Evolutionary conservation across 2,888 invertebrate genomes (phyloP).

Genomic region (Pegoplata infirma): DNA sequence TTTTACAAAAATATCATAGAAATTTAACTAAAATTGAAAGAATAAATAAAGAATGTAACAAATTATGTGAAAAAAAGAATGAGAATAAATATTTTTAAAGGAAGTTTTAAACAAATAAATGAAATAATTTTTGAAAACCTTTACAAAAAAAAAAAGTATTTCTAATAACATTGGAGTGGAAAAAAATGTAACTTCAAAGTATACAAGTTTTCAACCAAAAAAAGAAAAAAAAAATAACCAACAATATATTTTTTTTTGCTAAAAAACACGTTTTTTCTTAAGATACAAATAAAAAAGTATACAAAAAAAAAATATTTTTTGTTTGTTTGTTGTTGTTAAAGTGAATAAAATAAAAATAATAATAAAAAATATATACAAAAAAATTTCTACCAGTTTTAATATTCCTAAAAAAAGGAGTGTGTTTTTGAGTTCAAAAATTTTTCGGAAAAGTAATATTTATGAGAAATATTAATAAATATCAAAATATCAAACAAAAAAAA

Average conservation of each 20-base stretch:
- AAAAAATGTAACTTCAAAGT: conserved; percentile 57
- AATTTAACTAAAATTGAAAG: no score
- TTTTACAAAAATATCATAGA: no score
- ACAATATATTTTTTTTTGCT: conserved; percentile 42
- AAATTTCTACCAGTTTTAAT: conserved; percentile 47
- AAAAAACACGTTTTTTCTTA: conserved; percentile 59
- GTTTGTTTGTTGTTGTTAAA: conserved; percentile 51
- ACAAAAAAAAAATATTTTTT: conserved; percentile 54
- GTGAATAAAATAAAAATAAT: conserved; percentile 45
- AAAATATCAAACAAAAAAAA: conserved; percentile 21
- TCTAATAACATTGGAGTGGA: conserved; percentile 49
- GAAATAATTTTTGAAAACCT: conserved; percentile 42
- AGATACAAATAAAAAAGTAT: conserved; percentile 58
- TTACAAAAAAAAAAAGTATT: no score
- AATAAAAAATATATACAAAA: conserved; percentile 20
- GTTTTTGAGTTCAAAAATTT: conserved; percentile 42
- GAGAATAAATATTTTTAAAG: not conserved
- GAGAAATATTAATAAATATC: not conserved
- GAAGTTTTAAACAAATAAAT: conserved; percentile 21
- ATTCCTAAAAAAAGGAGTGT: conserved; percentile 39
- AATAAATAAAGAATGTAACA: no score
- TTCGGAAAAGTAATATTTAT: conserved; percentile 27
- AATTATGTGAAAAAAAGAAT: not conserved
- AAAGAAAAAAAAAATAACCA: conserved; percentile 38
- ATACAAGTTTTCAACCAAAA: conserved; percentile 55